Evolutionary conservation across 2,113 vertebrate species (phyloP).

Genomic region (Stercorarius parasiticus): DNA sequence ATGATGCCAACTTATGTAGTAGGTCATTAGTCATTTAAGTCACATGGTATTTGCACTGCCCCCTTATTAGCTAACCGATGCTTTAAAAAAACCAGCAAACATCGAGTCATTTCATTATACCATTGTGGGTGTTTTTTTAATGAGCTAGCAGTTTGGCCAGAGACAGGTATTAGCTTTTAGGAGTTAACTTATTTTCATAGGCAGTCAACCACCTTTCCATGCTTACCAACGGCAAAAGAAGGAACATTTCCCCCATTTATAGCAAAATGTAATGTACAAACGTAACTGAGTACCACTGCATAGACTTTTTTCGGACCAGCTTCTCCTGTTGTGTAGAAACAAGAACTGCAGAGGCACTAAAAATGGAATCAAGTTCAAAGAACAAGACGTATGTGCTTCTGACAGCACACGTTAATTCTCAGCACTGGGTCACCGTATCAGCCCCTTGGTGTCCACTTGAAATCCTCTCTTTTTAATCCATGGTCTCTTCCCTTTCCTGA

Average conservation of each 20-base stretch:
- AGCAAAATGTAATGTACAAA: not conserved
- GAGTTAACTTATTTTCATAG: not conserved
- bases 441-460: not conserved
- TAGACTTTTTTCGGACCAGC: not conserved
- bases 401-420: not conserved
- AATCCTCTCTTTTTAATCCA: conserved; percentile 22
- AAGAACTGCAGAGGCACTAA: not conserved
- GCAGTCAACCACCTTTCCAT: not conserved
- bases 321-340: not conserved
- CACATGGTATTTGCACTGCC: not conserved
- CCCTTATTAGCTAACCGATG: not conserved
- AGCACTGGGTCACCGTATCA: not conserved
- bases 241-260: not conserved
- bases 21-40: not conserved
- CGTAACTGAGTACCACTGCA: not conserved
- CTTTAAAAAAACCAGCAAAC: conserved; percentile 3
- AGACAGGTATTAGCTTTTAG: not conserved
- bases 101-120: not conserved
- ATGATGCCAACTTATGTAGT: not conserved
- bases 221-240: not conserved
- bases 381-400: not conserved
- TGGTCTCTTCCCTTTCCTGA: not conserved
- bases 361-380: conserved; percentile 4
- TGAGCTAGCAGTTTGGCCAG: not conserved
- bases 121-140: not conserved